A percentile compares a stretch with the other conserved stretches of the same genome.
Conservation (phyloP, 2,113 vertebrate species). For the Pimephales promelas region DNA sequence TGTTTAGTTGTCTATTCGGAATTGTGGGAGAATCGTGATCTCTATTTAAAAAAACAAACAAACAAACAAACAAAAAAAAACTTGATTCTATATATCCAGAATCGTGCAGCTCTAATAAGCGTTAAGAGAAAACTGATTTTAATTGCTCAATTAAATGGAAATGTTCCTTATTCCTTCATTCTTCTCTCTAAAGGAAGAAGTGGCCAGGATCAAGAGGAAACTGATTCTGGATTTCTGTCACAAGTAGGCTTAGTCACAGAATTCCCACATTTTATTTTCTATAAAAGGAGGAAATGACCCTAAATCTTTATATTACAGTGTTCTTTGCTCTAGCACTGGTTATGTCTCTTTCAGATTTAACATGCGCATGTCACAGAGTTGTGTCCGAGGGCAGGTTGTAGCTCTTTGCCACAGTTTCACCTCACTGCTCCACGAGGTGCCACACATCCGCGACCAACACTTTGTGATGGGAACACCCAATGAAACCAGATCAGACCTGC, state of each 20-base stretch:
- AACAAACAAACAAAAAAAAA: too few species aligned
- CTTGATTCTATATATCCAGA: too few species aligned
- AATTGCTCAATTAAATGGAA: not conserved
- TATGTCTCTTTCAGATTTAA: constrained; percentile 65
- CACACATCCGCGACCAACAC: constrained; percentile 69
- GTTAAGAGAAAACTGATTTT: not conserved
- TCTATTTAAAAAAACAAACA: too few species aligned
- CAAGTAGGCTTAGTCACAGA: constrained; percentile 62
- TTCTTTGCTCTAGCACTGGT: not conserved
- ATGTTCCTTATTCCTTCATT: not conserved
- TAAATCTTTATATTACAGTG: too few species aligned
- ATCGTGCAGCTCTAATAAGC: too few species aligned
- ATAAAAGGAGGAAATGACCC: not conserved
- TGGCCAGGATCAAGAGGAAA: constrained; percentile 73
- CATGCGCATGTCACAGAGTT: constrained; percentile 61
- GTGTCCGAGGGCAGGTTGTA: constrained; percentile 72
- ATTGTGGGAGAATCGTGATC: too few species aligned
- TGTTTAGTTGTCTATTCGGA: too few species aligned
- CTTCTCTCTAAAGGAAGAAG: constrained; percentile 69
- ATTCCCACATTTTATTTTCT: not conserved
- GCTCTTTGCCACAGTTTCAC: constrained; percentile 70
- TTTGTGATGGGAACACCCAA: constrained; percentile 66
- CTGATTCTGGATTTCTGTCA: constrained; percentile 75
- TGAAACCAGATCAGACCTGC: constrained; percentile 57
- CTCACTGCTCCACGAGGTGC: constrained; percentile 68